A percentile compares a stretch with the other conserved stretches of the same genome.
Evolutionary conservation across 2,797 vertebrate species (phyloP).

Genomic region (Loriculus beryllinus): DNA sequence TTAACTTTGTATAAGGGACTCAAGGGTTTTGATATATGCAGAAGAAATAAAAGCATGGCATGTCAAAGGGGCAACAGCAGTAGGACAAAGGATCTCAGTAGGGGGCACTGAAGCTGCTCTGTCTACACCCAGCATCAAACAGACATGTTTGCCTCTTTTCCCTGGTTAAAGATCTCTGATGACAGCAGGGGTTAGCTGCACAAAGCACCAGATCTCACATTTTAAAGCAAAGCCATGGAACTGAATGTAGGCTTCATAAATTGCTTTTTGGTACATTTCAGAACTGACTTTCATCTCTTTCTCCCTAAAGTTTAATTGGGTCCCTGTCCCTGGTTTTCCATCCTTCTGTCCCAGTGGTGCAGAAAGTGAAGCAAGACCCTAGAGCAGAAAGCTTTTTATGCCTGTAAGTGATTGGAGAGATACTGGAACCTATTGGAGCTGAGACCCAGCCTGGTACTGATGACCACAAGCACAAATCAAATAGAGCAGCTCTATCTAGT

Average conservation of each 20-base stretch:
- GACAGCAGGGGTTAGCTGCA: background rate
- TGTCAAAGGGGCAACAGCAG: background rate
- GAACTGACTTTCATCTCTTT: background rate
- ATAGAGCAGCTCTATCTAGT: background rate
- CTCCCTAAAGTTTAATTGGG: background rate
- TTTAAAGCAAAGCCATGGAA: background rate
- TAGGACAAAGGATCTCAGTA: background rate
- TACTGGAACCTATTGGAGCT: background rate
- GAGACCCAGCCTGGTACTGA: background rate
- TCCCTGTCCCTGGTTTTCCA: background rate
- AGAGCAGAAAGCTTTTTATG: background rate
- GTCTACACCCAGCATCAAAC: background rate
- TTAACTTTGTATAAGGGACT: background rate
- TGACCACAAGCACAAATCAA: rapidly evolving
- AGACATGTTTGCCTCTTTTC: background rate
- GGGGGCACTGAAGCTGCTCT: background rate
- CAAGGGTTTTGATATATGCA: background rate
- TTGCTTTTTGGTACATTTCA: background rate
- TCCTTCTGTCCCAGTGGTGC: background rate
- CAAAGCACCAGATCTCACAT: background rate
- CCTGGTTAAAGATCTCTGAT: background rate
- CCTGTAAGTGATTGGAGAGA: background rate
- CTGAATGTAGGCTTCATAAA: rapidly evolving
- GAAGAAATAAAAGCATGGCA: background rate
- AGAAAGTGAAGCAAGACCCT: background rate